Conservation (phyloP, 2,797 vertebrate genomes). For the Monodelphis domestica region DNA sequence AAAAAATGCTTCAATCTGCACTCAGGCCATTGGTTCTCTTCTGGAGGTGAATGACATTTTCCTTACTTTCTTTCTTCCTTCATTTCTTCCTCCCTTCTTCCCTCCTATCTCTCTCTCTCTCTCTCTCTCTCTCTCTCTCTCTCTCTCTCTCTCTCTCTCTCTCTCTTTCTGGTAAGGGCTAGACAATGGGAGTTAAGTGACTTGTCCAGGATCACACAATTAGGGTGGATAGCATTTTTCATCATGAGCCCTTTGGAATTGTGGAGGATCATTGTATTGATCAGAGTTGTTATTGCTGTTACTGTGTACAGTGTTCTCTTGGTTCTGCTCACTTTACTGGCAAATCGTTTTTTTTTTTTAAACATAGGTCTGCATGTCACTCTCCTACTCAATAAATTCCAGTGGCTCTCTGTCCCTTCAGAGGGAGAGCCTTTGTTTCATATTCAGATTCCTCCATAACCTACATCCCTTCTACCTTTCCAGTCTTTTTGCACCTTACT, state of each 20-base stretch:
- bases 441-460: neutral
- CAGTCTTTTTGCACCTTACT: neutral
- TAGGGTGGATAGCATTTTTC: neutral
- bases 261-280: neutral
- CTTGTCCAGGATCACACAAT: too few relatives aligned
- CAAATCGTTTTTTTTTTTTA: neutral
- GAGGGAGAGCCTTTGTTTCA: neutral
- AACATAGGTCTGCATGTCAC: neutral
- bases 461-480: neutral
- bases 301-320: neutral
- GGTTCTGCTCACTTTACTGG: neutral
- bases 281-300: neutral
- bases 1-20: neutral
- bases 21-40: neutral
- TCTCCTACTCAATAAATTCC: neutral
- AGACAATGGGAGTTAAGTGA: too few relatives aligned
- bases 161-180: too few relatives aligned
- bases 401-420: too few relatives aligned
- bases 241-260: neutral
- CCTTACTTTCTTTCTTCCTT: too few relatives aligned
- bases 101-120: too few relatives aligned
- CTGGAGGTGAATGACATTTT: too few relatives aligned
- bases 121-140: too few relatives aligned
- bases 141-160: too few relatives aligned
- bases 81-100: too few relatives aligned